Conservation (phyloP, 2,797 vertebrate species). For the Enoplosus armatus region DNA sequence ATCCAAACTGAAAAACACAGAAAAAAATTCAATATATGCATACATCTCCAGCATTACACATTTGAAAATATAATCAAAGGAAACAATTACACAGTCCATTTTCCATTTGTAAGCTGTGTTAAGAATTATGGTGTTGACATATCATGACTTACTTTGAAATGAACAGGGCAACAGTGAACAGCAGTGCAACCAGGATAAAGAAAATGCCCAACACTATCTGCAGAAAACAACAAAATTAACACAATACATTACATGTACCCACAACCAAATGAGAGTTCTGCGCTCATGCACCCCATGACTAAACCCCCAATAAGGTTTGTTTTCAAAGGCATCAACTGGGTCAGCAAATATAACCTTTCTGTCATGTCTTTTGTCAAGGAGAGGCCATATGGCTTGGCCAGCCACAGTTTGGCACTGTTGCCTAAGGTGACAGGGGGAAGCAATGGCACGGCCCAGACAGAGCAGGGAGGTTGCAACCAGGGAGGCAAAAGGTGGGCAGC, state of each 20-base stretch:
- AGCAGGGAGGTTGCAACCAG: conserved; percentile 58
- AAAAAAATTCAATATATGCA: not conserved
- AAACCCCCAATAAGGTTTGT: conserved; percentile 4
- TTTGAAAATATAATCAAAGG: not conserved
- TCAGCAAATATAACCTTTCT: conserved; percentile 55
- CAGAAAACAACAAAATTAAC: conserved; percentile 37
- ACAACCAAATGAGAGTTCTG: not conserved
- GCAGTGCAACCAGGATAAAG: conserved; percentile 94
- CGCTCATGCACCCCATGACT: not conserved
- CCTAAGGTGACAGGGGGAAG: conserved; percentile 66
- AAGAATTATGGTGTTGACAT: not conserved
- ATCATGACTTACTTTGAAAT: conserved; percentile 96
- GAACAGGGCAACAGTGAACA: conserved; percentile 94
- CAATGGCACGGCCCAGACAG: conserved; percentile 59
- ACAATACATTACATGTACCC: not conserved
- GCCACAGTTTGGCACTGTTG: conserved; percentile 65
- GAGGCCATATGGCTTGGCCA: conserved; percentile 76
- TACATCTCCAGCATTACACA: not conserved
- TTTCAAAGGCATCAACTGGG: conserved; percentile 38
- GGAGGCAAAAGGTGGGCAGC: conserved; percentile 51
- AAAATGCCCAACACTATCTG: conserved; percentile 94
- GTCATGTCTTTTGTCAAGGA: conserved; percentile 68
- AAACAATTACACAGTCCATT: not conserved
- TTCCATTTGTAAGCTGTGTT: not conserved
- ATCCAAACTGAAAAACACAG: conserved; percentile 89